Base-by-base conservation (phyloP, 2,113 vertebrate genomes). In the Neolamprologus fasciatus region DNA sequence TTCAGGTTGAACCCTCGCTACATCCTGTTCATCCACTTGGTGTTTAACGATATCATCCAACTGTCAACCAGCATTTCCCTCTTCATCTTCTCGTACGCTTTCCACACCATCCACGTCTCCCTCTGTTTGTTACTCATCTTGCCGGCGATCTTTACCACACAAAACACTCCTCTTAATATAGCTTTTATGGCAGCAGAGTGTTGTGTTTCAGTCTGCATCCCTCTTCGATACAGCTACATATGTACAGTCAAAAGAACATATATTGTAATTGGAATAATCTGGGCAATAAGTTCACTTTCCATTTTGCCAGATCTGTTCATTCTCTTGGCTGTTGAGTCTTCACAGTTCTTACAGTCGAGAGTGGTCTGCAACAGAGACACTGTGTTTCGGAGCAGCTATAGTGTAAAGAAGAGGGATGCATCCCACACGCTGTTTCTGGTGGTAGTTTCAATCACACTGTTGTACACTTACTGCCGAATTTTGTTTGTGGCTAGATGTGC, bases 151-250 rank as follows among this genome's bases (percentile, higher is more conserved):
- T 58, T 92, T 54, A 90, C 93, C 28, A 95, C 89, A 5, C 73
- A 76, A 5, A 96, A 94, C 93, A 94, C 89, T 5, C 94, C 95
- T 4, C 79, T 95, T 12, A 95, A 91, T 55, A 42, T 95, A 6
- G 94, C 91, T 17, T 40, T 83, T 5, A 95, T 95, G 95, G 93
- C 93, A 17, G 71, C 87, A 7, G 94, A 95, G 85, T 93, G 95
- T 53, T 95, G 92, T 79, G 80, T 95, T 3, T 91, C 94, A 5
- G 81, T 96, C 12, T 95, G 94, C 54, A n/a, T 91, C 40, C 95
- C 94, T 2, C 89, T 96, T 13, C 93, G 21, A 19, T 90, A 96
- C 31, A 33, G 68, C 13, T 63, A 82, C 80, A 89, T 95, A 40
- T 96, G 94, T 50, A 95, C 92, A 0, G 83, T 92, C 2, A 90